Conservation (phyloP, 2,888 invertebrate species). For the Lycia hirtaria region DNA sequence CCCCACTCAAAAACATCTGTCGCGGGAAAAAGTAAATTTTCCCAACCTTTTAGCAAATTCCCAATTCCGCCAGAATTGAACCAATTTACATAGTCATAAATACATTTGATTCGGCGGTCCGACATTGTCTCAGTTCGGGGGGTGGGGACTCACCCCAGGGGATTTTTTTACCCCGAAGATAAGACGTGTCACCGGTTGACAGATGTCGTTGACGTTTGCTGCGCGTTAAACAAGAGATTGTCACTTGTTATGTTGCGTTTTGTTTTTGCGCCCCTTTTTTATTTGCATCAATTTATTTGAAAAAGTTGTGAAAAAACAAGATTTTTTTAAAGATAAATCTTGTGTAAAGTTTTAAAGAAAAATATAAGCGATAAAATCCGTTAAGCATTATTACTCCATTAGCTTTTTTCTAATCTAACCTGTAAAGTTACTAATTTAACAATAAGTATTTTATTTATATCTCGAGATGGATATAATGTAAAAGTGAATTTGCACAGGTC, state of each 20-base stretch:
- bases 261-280: constrained; percentile 34
- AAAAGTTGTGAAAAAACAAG: background rate
- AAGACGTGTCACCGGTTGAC: constrained; percentile 78
- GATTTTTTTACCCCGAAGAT: constrained; percentile 73
- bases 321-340: background rate
- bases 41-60: constrained; percentile 63
- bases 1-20: constrained; percentile 61
- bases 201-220: constrained; percentile 76
- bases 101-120: constrained; percentile 69
- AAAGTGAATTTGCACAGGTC: too few species aligned
- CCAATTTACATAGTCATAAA: constrained; percentile 85
- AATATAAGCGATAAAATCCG: background rate
- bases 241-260: constrained; percentile 42
- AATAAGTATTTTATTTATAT: too few species aligned
- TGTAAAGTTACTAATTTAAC: too few species aligned
- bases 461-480: too few species aligned
- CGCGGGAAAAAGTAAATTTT: constrained; percentile 56
- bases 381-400: background rate
- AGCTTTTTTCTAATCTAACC: too few species aligned
- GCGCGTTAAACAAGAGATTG: constrained; percentile 70
- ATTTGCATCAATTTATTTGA: constrained; percentile 3
- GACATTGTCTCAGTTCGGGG: constrained; percentile 57
- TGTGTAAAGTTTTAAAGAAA: too few species aligned
- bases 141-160: constrained; percentile 55
- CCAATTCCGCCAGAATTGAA: constrained; percentile 65